A percentile compares a stretch with the other conserved stretches of the same genome.
These are phyloP conservation scores for Probaryconus sp. DNA, from an alignment of 1,140 invertebrate species.

Conservation along the genomic window DNA sequence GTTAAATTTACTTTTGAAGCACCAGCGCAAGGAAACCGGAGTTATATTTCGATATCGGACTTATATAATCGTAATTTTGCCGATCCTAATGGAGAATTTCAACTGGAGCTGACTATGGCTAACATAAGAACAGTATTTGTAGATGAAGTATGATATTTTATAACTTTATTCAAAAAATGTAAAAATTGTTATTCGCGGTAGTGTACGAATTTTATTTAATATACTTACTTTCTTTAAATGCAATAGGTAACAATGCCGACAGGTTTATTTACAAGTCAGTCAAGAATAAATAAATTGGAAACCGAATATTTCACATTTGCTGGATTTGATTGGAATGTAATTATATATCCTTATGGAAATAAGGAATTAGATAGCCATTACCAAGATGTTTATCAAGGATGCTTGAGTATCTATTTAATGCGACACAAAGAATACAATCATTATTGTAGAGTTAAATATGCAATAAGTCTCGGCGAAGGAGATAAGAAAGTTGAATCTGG, in stretches of 20 bases:
- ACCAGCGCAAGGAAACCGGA: conserved; percentile 87
- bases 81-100: conserved; percentile 90
- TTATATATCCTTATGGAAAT: conserved; percentile 84
- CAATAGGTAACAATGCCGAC: conserved; percentile 69
- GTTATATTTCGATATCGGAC: conserved; percentile 88
- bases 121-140: conserved; percentile 88
- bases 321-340: conserved; percentile 91
- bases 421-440: conserved; percentile 90
- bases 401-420: conserved; percentile 83
- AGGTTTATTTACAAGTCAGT: conserved; percentile 72
- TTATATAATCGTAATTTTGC: conserved; percentile 87
- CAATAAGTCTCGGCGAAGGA: conserved; percentile 85
- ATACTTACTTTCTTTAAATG: conserved; percentile 4
- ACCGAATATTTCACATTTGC: conserved; percentile 87
- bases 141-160: conserved; percentile 81
- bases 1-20: conserved; percentile 87
- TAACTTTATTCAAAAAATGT: conserved; percentile 62
- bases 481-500: conserved; percentile 87
- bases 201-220: no score
- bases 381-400: conserved; percentile 73
- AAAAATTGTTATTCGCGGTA: no score
- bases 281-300: conserved; percentile 81
- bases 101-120: conserved; percentile 88
- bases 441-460: conserved; percentile 87
- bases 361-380: conserved; percentile 72